Base-by-base conservation (phyloP, 2,797 vertebrate genomes). In the Molossus molossus region DNA sequence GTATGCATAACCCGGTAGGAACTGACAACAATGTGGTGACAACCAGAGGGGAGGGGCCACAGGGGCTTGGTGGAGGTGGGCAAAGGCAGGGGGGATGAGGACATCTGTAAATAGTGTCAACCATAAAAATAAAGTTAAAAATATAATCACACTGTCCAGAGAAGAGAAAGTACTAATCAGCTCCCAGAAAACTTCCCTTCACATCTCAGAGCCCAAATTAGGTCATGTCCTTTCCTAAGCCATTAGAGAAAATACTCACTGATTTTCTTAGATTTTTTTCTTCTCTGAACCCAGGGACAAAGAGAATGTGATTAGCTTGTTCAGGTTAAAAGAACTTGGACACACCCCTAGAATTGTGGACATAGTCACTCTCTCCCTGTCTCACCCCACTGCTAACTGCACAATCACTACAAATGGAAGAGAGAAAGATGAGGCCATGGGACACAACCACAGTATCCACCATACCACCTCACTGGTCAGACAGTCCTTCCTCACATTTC, bases 271-370 rank as follows among this genome's bases (percentile, higher is more conserved):
- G 6, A 93, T 6, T 86, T 83, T 86, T 83, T 88, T 45, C 57
- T 37, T 80, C 25, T 90, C n/a, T 79, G 33, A 69, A 75, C 29
- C 67, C 10, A 73, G 27, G 17, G n/a, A 18, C 55, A 82, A 95
- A 81, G 11, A 75, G 21, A 9, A 95, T 62, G 40, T 45, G 21
- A 85, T 70, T 64, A n/a, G 1, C 62, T 45, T 45, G 5, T 50
- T 55, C 90, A 10, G 33, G 20, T 50, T 82, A 55, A 93, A 94
- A 91, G 23, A 81, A 75, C 75, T 62, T 90, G n/a, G 4, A 45
- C 6, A 14, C 23, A 72, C 10, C 10, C 25, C 73, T 72, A 37
- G 9, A 65, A 70, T 5, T 79, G 10, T 18, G 13, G 14, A 8
- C 64, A 65, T 1, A 64, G 20, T 70, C 33, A 45, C 65, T 86